Percentiles rank a stretch among this genome's conserved stretches.
Evolutionary conservation across 2,797 vertebrate genomes (phyloP).

Genomic region (Gymnothorax reevesii): DNA sequence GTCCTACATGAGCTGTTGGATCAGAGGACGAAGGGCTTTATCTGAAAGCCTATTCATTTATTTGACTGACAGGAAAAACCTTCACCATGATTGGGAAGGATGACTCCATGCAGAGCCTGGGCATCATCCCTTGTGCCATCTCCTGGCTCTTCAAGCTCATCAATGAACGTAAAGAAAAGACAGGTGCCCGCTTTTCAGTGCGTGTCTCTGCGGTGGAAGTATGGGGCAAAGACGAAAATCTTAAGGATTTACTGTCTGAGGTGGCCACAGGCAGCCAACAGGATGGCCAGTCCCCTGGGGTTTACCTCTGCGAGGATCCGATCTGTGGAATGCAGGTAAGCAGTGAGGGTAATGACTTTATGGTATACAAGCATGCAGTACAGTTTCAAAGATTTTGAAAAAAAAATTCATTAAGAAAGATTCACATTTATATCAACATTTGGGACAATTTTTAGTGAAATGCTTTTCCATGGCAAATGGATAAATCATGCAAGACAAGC

Average conservation of each 20-base stretch:
- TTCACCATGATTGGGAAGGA: slow-evolving; percentile 97
- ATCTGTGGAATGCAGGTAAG: slow-evolving; percentile 98
- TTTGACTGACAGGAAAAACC: slow-evolving; percentile 82
- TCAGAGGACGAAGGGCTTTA: not conserved
- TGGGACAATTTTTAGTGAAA: slow-evolving; percentile 28
- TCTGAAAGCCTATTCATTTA: slow-evolving; percentile 16
- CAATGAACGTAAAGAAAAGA: slow-evolving; percentile 95
- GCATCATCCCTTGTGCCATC: slow-evolving; percentile 96
- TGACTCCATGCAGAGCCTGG: slow-evolving; percentile 92
- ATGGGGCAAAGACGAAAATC: slow-evolving; percentile 96
- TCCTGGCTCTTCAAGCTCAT: slow-evolving; percentile 98
- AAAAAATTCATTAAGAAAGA: not conserved
- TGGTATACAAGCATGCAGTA: not conserved
- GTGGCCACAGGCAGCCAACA: slow-evolving; percentile 94
- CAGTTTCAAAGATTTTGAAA: no score
- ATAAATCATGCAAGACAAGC: slow-evolving; percentile 64
- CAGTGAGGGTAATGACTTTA: not conserved
- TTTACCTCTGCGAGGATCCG: slow-evolving; percentile 96
- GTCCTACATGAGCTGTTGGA: not conserved
- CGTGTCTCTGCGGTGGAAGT: slow-evolving; percentile 95
- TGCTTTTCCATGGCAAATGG: slow-evolving; percentile 60
- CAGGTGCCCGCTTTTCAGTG: slow-evolving; percentile 93
- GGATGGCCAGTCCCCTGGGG: slow-evolving; percentile 95
- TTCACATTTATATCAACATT: slow-evolving; percentile 30
- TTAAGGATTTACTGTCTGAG: slow-evolving; percentile 91